A percentile compares a stretch with the other conserved stretches of the same genome.
Conservation (phyloP, 2,113 vertebrate genomes). For the Pungitius pungitius region DNA sequence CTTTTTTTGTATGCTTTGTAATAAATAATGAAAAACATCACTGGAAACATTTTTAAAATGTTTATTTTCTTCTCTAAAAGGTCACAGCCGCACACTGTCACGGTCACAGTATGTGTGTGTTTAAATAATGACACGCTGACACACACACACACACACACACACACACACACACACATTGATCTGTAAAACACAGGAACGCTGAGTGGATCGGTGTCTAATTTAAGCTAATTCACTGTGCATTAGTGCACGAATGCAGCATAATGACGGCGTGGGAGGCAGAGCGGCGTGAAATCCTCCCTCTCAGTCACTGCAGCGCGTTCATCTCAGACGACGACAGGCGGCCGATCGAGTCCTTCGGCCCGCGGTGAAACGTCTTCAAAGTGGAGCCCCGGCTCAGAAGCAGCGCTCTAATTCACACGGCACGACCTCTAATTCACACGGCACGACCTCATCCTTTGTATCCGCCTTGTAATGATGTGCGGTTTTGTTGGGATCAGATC, state of each 20-base stretch:
- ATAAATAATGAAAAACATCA: background rate
- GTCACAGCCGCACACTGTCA: too few relatives aligned
- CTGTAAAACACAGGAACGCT: slow-evolving; percentile 8
- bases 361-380: background rate
- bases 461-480: slow-evolving; percentile 7
- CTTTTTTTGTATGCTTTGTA: background rate
- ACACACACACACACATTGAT: background rate
- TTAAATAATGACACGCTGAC: background rate
- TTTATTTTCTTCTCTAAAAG: background rate
- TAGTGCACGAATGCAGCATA: slow-evolving; percentile 18
- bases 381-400: background rate
- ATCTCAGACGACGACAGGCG: background rate
- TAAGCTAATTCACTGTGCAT: slow-evolving; percentile 33
- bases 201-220: slow-evolving; percentile 31
- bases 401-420: too few relatives aligned
- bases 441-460: slow-evolving; percentile 19
- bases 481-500: slow-evolving; percentile 29
- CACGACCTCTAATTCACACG: background rate
- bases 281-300: slow-evolving; percentile 16
- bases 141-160: background rate
- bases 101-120: background rate
- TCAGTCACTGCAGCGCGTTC: slow-evolving; percentile 25
- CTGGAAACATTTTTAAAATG: background rate
- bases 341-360: background rate
- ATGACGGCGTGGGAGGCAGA: slow-evolving; percentile 20